Percentiles rank a stretch among this genome's conserved stretches.
Conservation (phyloP, 2,113 vertebrate genomes). For the Pygoscelis antarcticus region DNA sequence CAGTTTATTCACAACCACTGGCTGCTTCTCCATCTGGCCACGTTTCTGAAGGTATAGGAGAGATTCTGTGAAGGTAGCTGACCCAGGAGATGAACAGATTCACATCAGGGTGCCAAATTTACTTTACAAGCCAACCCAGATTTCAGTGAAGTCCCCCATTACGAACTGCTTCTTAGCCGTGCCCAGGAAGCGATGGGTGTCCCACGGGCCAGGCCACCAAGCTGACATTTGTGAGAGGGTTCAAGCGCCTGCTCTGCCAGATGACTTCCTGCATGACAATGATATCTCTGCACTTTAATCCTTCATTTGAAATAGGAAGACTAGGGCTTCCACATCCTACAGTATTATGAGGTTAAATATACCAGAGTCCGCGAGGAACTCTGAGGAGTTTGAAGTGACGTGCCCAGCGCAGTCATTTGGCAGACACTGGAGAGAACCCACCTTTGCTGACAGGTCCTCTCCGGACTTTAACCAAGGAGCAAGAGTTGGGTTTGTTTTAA, state of each 20-base stretch:
- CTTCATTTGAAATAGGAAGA: neutral
- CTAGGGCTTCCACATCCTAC: neutral
- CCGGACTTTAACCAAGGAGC: neutral
- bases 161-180: rapidly evolving
- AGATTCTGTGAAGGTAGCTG: neutral
- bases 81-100: neutral
- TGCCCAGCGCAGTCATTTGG: neutral
- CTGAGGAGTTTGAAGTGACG: rapidly evolving
- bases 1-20: rapidly evolving
- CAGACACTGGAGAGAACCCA: neutral
- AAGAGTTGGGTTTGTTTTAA: neutral
- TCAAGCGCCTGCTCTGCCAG: neutral
- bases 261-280: neutral
- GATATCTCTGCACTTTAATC: neutral
- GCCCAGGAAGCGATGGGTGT: neutral
- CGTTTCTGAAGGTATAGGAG: rapidly evolving
- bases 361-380: rapidly evolving
- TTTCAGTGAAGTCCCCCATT: neutral
- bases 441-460: neutral
- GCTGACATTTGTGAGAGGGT: neutral
- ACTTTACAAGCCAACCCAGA: neutral
- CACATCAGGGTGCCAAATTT: neutral
- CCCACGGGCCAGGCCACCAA: neutral
- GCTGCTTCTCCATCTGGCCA: neutral
- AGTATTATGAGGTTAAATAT: rapidly evolving